Base-by-base conservation (phyloP, 2,113 vertebrate genomes). In the Tachysurus vachellii region DNA sequence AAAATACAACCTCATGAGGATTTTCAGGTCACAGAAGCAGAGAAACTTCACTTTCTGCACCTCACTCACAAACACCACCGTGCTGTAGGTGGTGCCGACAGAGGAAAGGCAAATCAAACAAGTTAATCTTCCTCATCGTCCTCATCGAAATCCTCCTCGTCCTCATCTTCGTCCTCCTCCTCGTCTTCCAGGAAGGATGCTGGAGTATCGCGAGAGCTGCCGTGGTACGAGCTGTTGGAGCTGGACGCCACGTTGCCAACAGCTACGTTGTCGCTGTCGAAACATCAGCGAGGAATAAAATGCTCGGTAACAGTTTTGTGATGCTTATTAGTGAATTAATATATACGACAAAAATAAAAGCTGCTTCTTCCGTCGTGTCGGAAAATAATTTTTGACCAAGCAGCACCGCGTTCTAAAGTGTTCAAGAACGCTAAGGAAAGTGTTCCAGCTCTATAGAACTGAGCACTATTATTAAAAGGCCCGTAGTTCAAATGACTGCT, bases 201-300 rank as follows among this genome's bases (percentile, higher is more conserved):
- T 0, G 98, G 98, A 1, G 98, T 99, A 94, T 98, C 97, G 50
- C 98, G 95, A 70, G 97, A 99, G 89, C 97, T 96, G 28, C 97
- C 98, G 93, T 98, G 97, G 94, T 98, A 97, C 85, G 98, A 99
- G 91, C 97, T 97, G 5, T 97, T 99, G 47, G 97, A 99, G 93
- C 97, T 99, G 70, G 97, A 98, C 70, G 96, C 97, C 93, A 97
- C 95, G 88, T 96, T 96, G 62, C 96, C 96, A 2, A 97, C 97
- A 1, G 96, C 96, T 84, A 96, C 96, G 0, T 96, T 96, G 75
- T 98, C 97, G 91, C 98, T 99, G 47, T 11, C 5, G 10, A 19
- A 21, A 76, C 1, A 87, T 28, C 23, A 42, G 5, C 0, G 26
- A 47, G 0, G 11, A 17, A 36, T 12, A 75, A 75, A 5, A 68